These are phyloP conservation scores for Nyctalus aviator DNA, from an alignment of 2,797 vertebrate genomes.

Conservation along the genomic window DNA sequence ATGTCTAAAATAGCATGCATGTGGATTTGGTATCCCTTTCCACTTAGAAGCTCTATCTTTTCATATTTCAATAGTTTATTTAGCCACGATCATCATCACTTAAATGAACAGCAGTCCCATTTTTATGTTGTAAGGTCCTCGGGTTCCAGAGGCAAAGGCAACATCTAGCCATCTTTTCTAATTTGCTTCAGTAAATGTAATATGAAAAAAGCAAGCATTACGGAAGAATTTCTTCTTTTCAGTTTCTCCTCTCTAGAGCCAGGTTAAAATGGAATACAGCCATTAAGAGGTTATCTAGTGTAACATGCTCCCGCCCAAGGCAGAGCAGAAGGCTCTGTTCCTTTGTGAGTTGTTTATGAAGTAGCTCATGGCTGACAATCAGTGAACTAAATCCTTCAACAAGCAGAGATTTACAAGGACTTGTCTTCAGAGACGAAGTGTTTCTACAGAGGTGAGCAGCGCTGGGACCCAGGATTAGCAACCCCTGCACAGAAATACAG, in stretches of 20 bases:
- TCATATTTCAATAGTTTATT: conserved; percentile 31
- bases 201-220: conserved; percentile 81
- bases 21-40: conserved; percentile 11
- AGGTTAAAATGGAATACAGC: conserved; percentile 83
- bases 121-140: conserved; percentile 67
- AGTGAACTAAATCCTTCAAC: conserved; percentile 88
- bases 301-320: conserved; percentile 80
- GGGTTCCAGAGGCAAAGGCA: conserved; percentile 71
- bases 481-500: conserved; percentile 83
- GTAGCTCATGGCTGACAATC: conserved; percentile 86
- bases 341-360: conserved; percentile 86
- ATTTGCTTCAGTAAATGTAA: conserved; percentile 76
- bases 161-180: conserved; percentile 72
- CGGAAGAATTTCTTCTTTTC: conserved; percentile 71
- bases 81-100: neutral
- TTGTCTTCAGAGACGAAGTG: conserved; percentile 82
- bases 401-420: conserved; percentile 88
- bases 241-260: conserved; percentile 69
- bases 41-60: conserved; percentile 31
- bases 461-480: conserved; percentile 85
- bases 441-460: conserved; percentile 82
- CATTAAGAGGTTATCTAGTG: conserved; percentile 86
- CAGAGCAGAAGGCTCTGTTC: conserved; percentile 82
- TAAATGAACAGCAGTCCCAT: conserved; percentile 48
- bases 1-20: conserved; percentile 21